These are phyloP conservation scores for Diorhabda elongata DNA, from an alignment of 1,140 invertebrate species.

Conservation along the genomic window DNA sequence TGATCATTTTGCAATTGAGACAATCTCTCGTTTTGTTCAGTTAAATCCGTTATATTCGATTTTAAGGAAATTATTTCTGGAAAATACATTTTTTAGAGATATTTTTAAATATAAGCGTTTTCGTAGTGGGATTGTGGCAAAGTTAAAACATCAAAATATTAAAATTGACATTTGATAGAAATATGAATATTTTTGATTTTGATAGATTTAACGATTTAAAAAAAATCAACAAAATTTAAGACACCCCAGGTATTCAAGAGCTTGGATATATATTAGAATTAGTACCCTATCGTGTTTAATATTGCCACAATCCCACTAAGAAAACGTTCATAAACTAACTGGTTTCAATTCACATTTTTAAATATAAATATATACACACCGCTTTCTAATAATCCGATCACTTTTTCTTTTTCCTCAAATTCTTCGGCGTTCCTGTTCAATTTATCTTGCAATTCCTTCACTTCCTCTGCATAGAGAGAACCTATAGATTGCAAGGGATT, in stretches of 20 bases:
- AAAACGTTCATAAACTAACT: no score
- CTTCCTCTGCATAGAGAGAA: constrained; percentile 16
- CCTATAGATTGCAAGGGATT: constrained; percentile 17
- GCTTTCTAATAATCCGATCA: constrained; percentile 29
- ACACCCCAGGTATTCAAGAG: no score
- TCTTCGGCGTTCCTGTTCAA: constrained; percentile 18
- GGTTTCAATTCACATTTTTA: no score
- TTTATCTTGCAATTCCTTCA: constrained; percentile 24
- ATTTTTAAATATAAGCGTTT: no score
- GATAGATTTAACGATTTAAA: background rate
- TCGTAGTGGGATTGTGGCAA: no score
- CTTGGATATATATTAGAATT: no score
- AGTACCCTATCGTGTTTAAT: no score
- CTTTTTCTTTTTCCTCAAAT: constrained; percentile 33
- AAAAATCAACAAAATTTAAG: background rate
- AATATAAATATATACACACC: constrained; percentile 14
- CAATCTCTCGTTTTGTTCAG: constrained; percentile 44
- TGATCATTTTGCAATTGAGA: constrained; percentile 57
- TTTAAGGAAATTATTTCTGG: constrained; percentile 32
- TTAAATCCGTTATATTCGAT: constrained; percentile 34
- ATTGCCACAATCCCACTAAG: no score
- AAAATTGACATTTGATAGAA: no score
- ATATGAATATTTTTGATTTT: no score
- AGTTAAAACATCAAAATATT: no score
- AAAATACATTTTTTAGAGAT: constrained; percentile 8